These are phyloP conservation scores for Dunckerocampus dactyliophorus DNA, from an alignment of 2,113 vertebrate species.

Conservation along the genomic window DNA sequence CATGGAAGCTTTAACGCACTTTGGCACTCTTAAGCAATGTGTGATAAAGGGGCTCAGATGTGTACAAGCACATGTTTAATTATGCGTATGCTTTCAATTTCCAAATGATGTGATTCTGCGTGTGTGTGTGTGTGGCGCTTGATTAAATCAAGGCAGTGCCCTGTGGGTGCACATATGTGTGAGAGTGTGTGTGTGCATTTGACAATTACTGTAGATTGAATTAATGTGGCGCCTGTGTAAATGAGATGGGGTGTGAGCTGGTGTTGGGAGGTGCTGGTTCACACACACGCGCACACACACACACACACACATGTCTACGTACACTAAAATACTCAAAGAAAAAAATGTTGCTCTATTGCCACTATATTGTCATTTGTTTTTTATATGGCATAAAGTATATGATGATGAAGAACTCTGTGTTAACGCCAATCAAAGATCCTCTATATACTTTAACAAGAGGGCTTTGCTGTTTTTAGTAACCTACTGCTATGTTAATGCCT, in stretches of 20 bases:
- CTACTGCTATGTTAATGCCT: too few species aligned
- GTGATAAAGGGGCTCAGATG: constrained; percentile 42
- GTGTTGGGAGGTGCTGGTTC: constrained; percentile 17
- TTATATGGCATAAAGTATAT: too few species aligned
- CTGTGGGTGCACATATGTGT: constrained; percentile 18
- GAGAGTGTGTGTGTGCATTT: constrained; percentile 17
- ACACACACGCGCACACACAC: constrained; percentile 10
- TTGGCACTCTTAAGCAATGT: background rate
- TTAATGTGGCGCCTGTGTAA: constrained; percentile 53
- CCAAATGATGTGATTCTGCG: constrained; percentile 15
- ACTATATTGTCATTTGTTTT: too few species aligned
- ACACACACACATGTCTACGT: constrained; percentile 6
- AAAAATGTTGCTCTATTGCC: too few species aligned
- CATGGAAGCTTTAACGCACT: too few species aligned
- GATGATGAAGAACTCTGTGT: too few species aligned
- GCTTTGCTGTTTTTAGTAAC: too few species aligned
- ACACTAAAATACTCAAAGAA: background rate
- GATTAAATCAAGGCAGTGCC: constrained; percentile 50
- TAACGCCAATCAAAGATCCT: too few species aligned
- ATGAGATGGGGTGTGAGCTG: constrained; percentile 42
- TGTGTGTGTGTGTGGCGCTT: constrained; percentile 27
- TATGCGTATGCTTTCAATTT: constrained; percentile 58
- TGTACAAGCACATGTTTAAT: constrained; percentile 49
- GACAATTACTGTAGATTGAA: constrained; percentile 46
- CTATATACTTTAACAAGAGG: too few species aligned